phyloP scores from a whole-genome alignment of 1,140 invertebrate genomes.

The Drosophila nigromelanica region DNA sequence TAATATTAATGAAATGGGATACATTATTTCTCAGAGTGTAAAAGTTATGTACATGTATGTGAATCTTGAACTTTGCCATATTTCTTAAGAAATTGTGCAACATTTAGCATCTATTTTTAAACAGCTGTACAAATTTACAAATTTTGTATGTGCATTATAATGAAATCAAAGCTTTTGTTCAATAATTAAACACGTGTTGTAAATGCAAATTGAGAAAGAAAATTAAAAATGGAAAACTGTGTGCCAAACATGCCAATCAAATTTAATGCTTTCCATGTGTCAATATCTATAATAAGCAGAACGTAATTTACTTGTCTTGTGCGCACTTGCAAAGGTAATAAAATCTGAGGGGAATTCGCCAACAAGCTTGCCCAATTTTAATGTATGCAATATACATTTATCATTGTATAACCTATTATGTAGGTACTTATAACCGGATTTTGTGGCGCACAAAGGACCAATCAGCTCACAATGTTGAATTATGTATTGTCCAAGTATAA shows the following conservation, averaged over 20 bases:
- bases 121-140: constrained; percentile 18
- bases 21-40: too few relatives aligned
- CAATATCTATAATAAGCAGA: constrained; percentile 21
- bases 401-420: background rate
- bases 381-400: background rate
- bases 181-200: background rate
- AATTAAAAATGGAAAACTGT: constrained; percentile 27
- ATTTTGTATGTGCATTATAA: constrained; percentile 6
- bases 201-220: constrained; percentile 13
- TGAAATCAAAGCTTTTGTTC: constrained; percentile 4
- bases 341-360: constrained; percentile 1
- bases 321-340: constrained; percentile 10
- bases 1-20: too few relatives aligned
- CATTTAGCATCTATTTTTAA: constrained; percentile 34
- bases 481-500: constrained; percentile 1
- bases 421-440: background rate
- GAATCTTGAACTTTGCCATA: too few relatives aligned
- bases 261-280: background rate
- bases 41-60: too few relatives aligned
- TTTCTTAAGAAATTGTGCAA: too few relatives aligned
- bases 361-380: background rate
- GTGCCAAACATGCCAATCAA: constrained; percentile 40
- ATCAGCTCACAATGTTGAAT: background rate
- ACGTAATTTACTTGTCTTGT: background rate
- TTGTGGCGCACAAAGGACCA: constrained; percentile 1